Evolutionary conservation across 2,113 vertebrate genomes (phyloP).

Genomic region (Ictalurus furcatus): DNA sequence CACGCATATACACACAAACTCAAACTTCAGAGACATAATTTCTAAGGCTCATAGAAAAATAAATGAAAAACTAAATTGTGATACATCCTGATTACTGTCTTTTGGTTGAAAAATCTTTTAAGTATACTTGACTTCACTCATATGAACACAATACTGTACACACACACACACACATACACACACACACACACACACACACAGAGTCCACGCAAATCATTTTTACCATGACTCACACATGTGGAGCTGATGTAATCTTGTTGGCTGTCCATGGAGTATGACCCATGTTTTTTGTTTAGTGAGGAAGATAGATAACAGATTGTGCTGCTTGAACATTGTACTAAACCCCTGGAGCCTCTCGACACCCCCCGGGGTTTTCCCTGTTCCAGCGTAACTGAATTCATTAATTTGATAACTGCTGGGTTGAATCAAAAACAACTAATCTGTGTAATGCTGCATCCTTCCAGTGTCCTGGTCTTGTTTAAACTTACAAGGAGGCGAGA

Average conservation of each 20-base stretch:
- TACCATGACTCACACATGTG: conserved; percentile 43
- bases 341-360: neutral
- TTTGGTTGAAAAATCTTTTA: neutral
- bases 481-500: neutral
- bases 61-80: neutral
- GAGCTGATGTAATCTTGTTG: conserved; percentile 36
- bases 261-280: conserved; percentile 2
- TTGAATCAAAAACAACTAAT: neutral
- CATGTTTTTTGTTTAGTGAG: conserved; percentile 36
- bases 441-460: neutral
- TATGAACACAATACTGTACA: neutral
- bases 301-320: conserved; percentile 44
- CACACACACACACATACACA: conserved; percentile 6
- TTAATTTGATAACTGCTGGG: neutral
- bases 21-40: neutral
- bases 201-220: conserved; percentile 24
- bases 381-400: neutral
- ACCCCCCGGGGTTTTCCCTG: neutral
- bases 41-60: neutral
- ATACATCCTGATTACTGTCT: neutral
- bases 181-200: neutral
- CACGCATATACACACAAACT: neutral
- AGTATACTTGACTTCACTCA: neutral
- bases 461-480: neutral
- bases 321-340: conserved; percentile 27